phyloP scores from a whole-genome alignment of 2,797 vertebrate species.

The Clamator glandarius region DNA sequence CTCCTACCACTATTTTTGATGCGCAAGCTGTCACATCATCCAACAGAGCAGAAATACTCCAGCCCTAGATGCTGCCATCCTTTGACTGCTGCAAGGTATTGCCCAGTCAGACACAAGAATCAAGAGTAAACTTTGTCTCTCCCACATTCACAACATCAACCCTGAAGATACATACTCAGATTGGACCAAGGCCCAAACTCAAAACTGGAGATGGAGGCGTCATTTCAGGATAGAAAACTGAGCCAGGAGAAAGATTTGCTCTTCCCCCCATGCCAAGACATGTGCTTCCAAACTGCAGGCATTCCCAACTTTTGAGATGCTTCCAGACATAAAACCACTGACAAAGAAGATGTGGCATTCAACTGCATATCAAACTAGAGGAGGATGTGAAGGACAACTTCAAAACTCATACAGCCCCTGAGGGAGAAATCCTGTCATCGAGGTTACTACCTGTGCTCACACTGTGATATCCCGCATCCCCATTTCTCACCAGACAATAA shows the following conservation, averaged over 20 bases:
- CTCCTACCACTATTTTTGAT: not conserved
- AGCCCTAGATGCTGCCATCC: not conserved
- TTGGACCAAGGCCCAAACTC: not conserved
- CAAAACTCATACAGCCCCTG: not conserved
- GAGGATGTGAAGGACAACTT: not conserved
- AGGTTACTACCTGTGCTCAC: not conserved
- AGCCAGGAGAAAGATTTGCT: not conserved
- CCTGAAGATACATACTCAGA: not conserved
- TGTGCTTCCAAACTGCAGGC: fast-evolving
- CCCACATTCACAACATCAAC: not conserved
- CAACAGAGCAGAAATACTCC: not conserved
- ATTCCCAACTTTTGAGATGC: not conserved
- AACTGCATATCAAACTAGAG: not conserved
- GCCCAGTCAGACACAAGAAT: not conserved
- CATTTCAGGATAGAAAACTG: not conserved
- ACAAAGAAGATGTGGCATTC: not conserved
- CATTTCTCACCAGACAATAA: not conserved
- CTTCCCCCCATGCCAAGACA: too few relatives aligned
- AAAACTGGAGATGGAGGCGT: not conserved
- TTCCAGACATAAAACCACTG: not conserved
- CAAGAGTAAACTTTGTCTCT: not conserved
- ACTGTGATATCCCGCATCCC: not conserved
- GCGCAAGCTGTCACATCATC: not conserved
- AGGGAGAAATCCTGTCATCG: not conserved
- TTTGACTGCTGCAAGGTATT: not conserved